Evolutionary conservation across 2,888 invertebrate genomes (phyloP), one percentile per base, ranked within the genome.

Genomic region (Mycalesis mineus): DNA sequence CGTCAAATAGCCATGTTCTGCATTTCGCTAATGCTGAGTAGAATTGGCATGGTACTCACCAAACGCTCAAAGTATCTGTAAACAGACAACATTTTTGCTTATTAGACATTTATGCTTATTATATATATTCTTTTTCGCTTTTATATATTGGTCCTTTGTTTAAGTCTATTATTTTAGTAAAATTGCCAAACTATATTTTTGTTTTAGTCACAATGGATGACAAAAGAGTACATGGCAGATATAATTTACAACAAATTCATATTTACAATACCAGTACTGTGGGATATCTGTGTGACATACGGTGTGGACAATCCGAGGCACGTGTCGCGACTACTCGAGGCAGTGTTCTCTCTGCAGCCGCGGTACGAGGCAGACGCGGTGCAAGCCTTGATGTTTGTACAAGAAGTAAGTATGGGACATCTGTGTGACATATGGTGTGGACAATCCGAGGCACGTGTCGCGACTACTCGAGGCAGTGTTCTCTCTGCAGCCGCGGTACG

Each of bases 181-280:
- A n/a, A n/a, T n/a, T n/a, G n/a, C n/a, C n/a, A n/a, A n/a, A n/a
- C n/a, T n/a, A n/a, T n/a, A n/a, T n/a, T n/a, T 22, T 9, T 17
- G 15, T 42, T 82, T 2, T 78, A 91, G 91, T 67, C 80, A 1
- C 90, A 91, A 64, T 94, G 92, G 91, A 93, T 96, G 75, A 91
- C 87, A 1, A 92, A 92, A 52, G 84, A 91, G 39, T 91, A 91
- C 57, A 92, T 95, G 84, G 93, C 93, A 0, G 90, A 92, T 6
- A 72, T 95, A n/a, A 74, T 97, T 48, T 96, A 96, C 77, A 91
- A 95, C 60, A 94, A 95, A 67, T 96, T 93, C 78, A 85, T 97
- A 63, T 93, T 96, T 69, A 95, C 96, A n/a, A 91, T 96, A 63
- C 95, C 96, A 0, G 94, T 95, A 72, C 80, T 97, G 52, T 92